Evolutionary conservation across 2,113 vertebrate genomes (phyloP).

Genomic region (Psilopogon haemacephalus): DNA sequence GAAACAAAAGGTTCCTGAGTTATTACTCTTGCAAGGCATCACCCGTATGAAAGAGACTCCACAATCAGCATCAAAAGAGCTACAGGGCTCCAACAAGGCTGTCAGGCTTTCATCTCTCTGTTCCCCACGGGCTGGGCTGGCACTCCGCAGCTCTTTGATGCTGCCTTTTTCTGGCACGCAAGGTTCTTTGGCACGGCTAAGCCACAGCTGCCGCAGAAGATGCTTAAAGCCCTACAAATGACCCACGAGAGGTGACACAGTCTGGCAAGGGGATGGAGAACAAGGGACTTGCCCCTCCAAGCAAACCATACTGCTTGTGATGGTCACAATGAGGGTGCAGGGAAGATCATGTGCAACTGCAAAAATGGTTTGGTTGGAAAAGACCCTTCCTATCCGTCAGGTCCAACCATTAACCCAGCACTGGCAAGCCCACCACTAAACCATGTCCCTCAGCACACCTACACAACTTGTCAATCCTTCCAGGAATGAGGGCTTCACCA

Average conservation of each 20-base stretch:
- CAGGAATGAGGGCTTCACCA: no score
- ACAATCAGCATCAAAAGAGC: not conserved
- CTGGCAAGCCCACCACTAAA: no score
- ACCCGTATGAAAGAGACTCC: not conserved
- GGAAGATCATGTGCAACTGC: fast-evolving
- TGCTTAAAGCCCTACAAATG: fast-evolving
- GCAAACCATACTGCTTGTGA: not conserved
- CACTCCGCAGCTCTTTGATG: not conserved
- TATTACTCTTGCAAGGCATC: not conserved
- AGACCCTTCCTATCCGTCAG: no score
- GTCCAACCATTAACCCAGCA: no score
- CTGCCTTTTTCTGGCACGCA: not conserved
- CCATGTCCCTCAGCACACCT: no score
- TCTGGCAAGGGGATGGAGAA: not conserved
- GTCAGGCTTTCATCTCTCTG: not conserved
- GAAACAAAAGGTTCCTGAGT: not conserved
- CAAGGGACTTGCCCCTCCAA: not conserved
- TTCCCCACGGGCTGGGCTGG: not conserved
- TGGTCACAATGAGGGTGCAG: not conserved
- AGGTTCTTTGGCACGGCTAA: not conserved
- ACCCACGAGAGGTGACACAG: not conserved
- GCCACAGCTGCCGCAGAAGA: not conserved
- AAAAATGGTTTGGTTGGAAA: no score
- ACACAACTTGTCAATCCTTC: no score
- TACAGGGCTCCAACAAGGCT: not conserved